A percentile compares a stretch with the other conserved stretches of the same genome.
Conservation (phyloP, 1,140 invertebrate species). For the Helicoverpa zea region DNA sequence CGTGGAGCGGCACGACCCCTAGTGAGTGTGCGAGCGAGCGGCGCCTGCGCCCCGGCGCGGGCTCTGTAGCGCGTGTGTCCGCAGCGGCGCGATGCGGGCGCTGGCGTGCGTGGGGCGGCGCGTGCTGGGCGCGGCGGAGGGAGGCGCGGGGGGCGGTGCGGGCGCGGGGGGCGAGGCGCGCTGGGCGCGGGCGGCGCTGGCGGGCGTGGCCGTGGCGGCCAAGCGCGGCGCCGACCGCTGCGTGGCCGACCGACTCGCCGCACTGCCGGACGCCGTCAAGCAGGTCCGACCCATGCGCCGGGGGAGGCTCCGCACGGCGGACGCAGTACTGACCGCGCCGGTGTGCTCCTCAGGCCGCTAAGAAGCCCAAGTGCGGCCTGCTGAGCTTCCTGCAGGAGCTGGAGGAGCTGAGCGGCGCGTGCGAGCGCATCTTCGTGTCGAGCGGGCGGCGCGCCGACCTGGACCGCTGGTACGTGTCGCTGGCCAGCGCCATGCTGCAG, state of each 20-base stretch:
- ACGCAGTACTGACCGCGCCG: neutral
- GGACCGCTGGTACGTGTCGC: conserved; percentile 96
- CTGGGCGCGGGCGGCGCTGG: conserved; percentile 87
- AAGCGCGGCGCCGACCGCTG: conserved; percentile 98
- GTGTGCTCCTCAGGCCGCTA: conserved; percentile 86
- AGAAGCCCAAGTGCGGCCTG: conserved; percentile 94
- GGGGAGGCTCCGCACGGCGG: too few relatives aligned
- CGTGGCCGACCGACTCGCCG: conserved; percentile 95
- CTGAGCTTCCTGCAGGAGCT: conserved; percentile 97
- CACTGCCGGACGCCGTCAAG: conserved; percentile 93
- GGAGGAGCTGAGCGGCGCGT: conserved; percentile 94
- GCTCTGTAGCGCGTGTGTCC: neutral
- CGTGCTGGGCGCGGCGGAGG: conserved; percentile 90
- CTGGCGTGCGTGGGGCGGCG: conserved; percentile 80
- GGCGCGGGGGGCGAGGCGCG: conserved; percentile 91
- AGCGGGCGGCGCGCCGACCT: conserved; percentile 97
- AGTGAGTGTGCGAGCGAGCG: conserved; percentile 88
- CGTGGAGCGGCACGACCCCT: conserved; percentile 95
- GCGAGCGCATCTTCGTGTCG: conserved; percentile 95
- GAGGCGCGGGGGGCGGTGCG: conserved; percentile 94
- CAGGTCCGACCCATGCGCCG: conserved; percentile 42
- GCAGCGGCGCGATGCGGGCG: conserved; percentile 96
- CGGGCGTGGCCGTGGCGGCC: conserved; percentile 89
- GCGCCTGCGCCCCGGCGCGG: neutral
- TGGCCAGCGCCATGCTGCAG: conserved; percentile 95